Evolutionary conservation across 2,797 vertebrate species (phyloP), one percentile per base, ranked within the genome.

Genomic region (Aeoliscus strigatus): DNA sequence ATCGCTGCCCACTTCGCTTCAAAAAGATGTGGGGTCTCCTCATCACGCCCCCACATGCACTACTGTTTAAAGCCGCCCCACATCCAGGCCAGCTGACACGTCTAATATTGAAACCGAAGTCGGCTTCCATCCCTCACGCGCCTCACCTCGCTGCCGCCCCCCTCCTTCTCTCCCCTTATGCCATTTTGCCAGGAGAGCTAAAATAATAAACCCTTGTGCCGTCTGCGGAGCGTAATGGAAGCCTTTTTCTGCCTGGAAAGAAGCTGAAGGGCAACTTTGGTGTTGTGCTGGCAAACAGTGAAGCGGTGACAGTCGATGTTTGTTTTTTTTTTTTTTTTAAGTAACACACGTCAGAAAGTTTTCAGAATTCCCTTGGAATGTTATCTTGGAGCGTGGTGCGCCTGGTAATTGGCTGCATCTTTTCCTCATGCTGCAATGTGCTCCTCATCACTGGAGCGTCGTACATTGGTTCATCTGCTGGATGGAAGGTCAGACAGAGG

Each of bases 161-260:
- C 9, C 37, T 14, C 12, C 15, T 26, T 27, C 49, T 27, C 61
- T 37, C 48, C 27, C 36, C 39, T 29, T 33, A 17, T 67, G 72
- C 65, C 66, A 71, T 75, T 77, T 60, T 65, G 66, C 66, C 50
- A 72, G 63, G 27, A 71, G 70, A 75, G 54, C 68, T 74, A 82
- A n/a, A n/a, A n/a, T n/a, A n/a, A n/a, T 79, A 75, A 81, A 78
- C 51, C 51, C 44, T 63, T 64, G 67, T 64, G 33, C 59, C 27
- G 44, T 73, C 68, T 79, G 58, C 67, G n/a, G n/a, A n/a, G n/a
- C n/a, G n/a, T n/a, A n/a, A n/a, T n/a, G n/a, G n/a, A n/a, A n/a
- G n/a, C n/a, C 55, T 42, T 38, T 46, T 16, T 47, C 46, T 56
- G 14, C 42, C 43, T 74, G 68, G 66, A 72, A 62, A 73, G 62